phyloP scores from a whole-genome alignment of 2,888 invertebrate genomes.

The Apotomis capreana region DNA sequence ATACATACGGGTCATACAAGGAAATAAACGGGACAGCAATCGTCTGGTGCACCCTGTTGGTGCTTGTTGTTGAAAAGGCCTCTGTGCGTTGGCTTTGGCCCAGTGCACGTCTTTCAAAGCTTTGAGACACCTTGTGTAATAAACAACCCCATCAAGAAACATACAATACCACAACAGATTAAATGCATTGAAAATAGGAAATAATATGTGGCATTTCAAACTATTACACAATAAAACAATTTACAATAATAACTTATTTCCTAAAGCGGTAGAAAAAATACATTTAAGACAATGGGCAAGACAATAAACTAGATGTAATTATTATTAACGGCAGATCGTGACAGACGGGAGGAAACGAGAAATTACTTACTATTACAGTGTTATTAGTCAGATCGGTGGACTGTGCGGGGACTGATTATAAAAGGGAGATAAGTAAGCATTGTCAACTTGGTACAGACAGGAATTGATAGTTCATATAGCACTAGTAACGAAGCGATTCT shows the following conservation, averaged over 20 bases:
- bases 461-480: conserved; percentile 18
- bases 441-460: conserved; percentile 32
- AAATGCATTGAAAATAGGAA: too few relatives aligned
- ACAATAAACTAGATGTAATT: conserved; percentile 41
- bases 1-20: too few relatives aligned
- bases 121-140: too few relatives aligned
- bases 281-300: conserved; percentile 31
- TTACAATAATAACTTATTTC: conserved; percentile 34
- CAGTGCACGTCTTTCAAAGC: too few relatives aligned
- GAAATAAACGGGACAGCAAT: too few relatives aligned
- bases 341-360: conserved; percentile 39
- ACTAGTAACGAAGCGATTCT: too few relatives aligned
- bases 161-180: too few relatives aligned
- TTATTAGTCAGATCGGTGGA: conserved; percentile 39
- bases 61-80: too few relatives aligned
- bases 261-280: conserved; percentile 27
- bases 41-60: too few relatives aligned
- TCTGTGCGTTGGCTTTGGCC: too few relatives aligned
- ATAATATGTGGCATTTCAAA: neutral
- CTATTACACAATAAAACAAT: conserved; percentile 15
- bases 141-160: too few relatives aligned
- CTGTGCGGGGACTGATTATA: conserved; percentile 37
- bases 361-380: conserved; percentile 40
- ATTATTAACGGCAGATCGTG: conserved; percentile 38
- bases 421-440: conserved; percentile 38